Evolutionary conservation across 2,113 vertebrate genomes (phyloP).

Genomic region (Xiphorhynchus elegans): DNA sequence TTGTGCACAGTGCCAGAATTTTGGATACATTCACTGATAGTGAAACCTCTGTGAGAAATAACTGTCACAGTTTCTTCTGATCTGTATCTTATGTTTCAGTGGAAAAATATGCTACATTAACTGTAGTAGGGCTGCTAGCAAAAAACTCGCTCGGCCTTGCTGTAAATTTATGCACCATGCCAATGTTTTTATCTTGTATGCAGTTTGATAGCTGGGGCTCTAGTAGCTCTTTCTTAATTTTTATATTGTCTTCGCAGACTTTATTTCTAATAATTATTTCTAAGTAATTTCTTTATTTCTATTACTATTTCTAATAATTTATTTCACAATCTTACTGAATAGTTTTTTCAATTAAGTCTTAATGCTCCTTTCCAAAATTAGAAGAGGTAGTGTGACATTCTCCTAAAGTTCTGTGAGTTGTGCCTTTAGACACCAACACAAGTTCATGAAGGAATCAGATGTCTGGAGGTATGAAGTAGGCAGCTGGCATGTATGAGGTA

Average conservation of each 20-base stretch:
- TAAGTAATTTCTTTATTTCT: background rate
- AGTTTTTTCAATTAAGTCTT: background rate
- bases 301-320: background rate
- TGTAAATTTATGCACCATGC: background rate
- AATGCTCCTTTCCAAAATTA: background rate
- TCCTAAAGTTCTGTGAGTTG: background rate
- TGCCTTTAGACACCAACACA: background rate
- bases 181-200: background rate
- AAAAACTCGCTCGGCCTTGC: background rate
- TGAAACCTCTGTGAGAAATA: background rate
- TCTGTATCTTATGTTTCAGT: background rate
- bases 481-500: background rate
- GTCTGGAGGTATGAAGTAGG: background rate
- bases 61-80: background rate
- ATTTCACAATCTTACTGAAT: background rate
- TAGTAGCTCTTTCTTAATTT: background rate
- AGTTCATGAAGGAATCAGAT: background rate
- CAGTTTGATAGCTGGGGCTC: background rate
- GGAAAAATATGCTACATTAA: background rate
- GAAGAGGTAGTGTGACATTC: background rate
- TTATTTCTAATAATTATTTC: background rate
- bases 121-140: background rate
- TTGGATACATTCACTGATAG: background rate
- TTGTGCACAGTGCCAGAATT: background rate
- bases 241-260: background rate